Evolutionary conservation across 2,888 invertebrate genomes (phyloP), one percentile per base, ranked within the genome.

Genomic region (Campoletis raptor): DNA sequence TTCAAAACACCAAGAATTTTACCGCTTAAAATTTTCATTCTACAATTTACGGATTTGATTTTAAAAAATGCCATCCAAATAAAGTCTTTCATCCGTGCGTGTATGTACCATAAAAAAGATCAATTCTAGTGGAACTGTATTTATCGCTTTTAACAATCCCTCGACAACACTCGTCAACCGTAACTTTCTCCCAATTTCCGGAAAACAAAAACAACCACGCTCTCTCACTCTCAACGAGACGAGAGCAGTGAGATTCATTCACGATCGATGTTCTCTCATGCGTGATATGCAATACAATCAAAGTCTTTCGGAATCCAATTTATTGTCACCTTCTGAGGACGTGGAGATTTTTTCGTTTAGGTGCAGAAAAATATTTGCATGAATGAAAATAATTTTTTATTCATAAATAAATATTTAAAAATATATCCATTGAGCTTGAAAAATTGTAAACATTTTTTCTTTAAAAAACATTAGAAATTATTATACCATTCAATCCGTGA

Each of bases 111-210:
- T 64, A 61, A 61, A 61, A 61, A 61, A 37, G 9, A 70, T 24
- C 84, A 61, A 77, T 76, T 82, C 70, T 76, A 82, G 81, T 69
- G 36, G 86, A 42, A 42, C 3, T 45, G 5, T 7, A 12, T 24
- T 24, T 9, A 45, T 69, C n/a, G 66, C 37, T n/a, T 37, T 86
- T 6, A 80, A 80, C 70, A 52, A 82, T 83, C 64, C 76, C 78
- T 67, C 18, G 42, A 81, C 85, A 83, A 81, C 79, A 67, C 74
- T 72, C 83, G 36, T 85, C 80, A 79, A 48, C 73, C 86, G 77
- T 86, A 85, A 89, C 92, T 92, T 92, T 92, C 91, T 91, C 92
- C 83, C 86, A 87, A 90, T 90, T 91, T 91, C 90, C 90, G 89
- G 78, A 81, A 54, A 70, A 81, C 70, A 57, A 57, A 69, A 85